Conservation (phyloP, 1,140 invertebrate species). For the Drosophila pandora region DNA sequence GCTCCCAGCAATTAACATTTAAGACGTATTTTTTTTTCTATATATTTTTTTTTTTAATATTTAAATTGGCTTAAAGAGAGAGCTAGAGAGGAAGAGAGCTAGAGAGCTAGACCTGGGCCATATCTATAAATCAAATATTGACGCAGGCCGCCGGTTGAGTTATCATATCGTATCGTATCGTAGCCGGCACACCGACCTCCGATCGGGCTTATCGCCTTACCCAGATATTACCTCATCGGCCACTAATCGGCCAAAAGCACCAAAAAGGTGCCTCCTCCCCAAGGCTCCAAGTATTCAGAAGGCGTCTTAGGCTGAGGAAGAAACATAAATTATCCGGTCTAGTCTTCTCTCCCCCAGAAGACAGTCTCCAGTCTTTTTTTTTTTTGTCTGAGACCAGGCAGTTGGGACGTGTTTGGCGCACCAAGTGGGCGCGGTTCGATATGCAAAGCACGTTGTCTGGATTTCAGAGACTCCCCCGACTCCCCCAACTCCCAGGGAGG, state of each 20-base stretch:
- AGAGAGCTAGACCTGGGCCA: neutral
- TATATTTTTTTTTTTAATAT: neutral
- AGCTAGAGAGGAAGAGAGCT: neutral
- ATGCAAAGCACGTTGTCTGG: conserved; percentile 66
- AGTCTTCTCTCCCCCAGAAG: conserved; percentile 3
- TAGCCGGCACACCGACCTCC: conserved; percentile 7
- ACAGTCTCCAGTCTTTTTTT: neutral
- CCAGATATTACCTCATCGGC: conserved; percentile 65
- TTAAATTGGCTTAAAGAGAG: neutral
- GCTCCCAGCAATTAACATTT: neutral
- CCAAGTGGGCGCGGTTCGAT: conserved; percentile 56
- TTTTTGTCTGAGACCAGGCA: conserved; percentile 26
- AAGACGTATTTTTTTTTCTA: neutral
- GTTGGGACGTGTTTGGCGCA: conserved; percentile 71
- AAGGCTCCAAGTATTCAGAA: conserved; percentile 47
- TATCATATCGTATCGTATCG: conserved; percentile 28
- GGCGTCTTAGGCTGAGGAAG: conserved; percentile 32
- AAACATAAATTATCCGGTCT: conserved; percentile 46
- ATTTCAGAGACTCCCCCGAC: conserved; percentile 1
- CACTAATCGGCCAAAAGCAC: conserved; percentile 36
- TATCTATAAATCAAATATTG: conserved; percentile 76
- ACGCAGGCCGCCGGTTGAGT: conserved; percentile 42
- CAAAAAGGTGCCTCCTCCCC: conserved; percentile 8
- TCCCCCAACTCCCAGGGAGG: too few species aligned
- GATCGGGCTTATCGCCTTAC: conserved; percentile 53